A percentile compares a stretch with the other conserved stretches of the same genome.
Evolutionary conservation across 1,140 invertebrate genomes (phyloP).

Genomic region (Drosophila arizonae): DNA sequence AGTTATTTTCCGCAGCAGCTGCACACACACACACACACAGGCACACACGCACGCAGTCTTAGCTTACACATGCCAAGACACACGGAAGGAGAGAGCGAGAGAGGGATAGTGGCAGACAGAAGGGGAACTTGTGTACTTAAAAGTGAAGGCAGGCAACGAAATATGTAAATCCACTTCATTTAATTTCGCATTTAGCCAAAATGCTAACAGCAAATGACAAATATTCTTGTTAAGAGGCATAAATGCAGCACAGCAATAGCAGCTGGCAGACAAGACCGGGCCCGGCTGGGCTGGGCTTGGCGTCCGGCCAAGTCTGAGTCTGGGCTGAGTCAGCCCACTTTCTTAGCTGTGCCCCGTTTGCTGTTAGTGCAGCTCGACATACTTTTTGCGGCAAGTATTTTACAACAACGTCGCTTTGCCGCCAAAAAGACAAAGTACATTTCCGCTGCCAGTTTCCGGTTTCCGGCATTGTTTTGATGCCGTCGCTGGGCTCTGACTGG

Average conservation of each 20-base stretch:
- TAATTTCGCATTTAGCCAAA: constrained; percentile 81
- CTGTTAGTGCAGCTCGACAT: constrained; percentile 70
- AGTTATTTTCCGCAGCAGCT: constrained; percentile 81
- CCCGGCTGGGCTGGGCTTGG: constrained; percentile 39
- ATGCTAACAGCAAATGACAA: constrained; percentile 81
- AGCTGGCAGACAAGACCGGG: constrained; percentile 3
- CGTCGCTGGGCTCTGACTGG: constrained; percentile 14
- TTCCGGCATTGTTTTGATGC: constrained; percentile 76
- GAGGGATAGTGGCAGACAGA: background rate
- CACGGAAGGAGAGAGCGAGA: background rate
- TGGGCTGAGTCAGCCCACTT: constrained; percentile 8
- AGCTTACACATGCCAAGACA: constrained; percentile 67
- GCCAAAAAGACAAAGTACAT: constrained; percentile 81
- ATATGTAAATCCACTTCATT: constrained; percentile 82
- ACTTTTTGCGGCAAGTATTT: constrained; percentile 74
- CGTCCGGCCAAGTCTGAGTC: constrained; percentile 6
- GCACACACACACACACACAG: constrained; percentile 69
- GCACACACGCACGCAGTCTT: constrained; percentile 48
- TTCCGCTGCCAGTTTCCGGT: constrained; percentile 76
- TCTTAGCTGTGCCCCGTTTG: constrained; percentile 35
- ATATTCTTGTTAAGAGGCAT: constrained; percentile 80
- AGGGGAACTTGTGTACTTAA: constrained; percentile 65
- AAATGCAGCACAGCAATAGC: constrained; percentile 55
- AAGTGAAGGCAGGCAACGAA: constrained; percentile 73
- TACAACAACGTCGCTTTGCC: constrained; percentile 62